Percentiles rank a stretch among this genome's conserved stretches.
Evolutionary conservation across 2,797 vertebrate genomes (phyloP).

Genomic region (Tamandua tetradactyla): DNA sequence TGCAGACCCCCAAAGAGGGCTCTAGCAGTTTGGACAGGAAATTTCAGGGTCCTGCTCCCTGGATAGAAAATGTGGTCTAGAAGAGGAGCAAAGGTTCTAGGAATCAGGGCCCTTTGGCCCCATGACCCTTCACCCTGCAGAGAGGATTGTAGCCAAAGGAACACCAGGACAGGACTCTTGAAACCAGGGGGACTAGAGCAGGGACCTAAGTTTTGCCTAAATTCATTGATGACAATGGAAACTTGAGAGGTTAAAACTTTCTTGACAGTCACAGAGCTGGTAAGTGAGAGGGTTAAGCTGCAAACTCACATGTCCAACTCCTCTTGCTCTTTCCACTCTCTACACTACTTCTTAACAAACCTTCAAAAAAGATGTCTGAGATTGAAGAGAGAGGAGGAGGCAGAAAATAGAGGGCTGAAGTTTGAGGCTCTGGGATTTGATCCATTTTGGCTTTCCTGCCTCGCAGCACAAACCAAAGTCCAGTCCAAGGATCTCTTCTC

Average conservation of each 20-base stretch:
- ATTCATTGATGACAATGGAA: neutral
- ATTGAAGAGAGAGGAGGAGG: neutral
- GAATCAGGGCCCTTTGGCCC: neutral
- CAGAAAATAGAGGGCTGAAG: neutral
- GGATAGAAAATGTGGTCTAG: neutral
- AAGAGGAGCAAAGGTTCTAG: neutral
- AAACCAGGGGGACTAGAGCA: neutral
- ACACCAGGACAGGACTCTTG: neutral
- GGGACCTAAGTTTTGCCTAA: neutral
- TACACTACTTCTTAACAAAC: neutral
- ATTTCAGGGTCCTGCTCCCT: neutral
- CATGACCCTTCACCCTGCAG: neutral
- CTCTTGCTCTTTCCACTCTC: neutral
- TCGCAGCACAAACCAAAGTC: neutral
- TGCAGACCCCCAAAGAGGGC: neutral
- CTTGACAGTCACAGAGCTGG: neutral
- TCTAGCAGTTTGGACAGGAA: neutral
- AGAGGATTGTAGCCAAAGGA: neutral
- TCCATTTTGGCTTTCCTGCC: neutral
- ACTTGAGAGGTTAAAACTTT: neutral
- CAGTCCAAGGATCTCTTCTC: neutral
- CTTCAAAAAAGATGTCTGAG: neutral
- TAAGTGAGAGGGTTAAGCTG: neutral
- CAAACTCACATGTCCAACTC: neutral
- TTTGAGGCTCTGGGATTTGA: neutral